phyloP scores from a whole-genome alignment of 2,888 invertebrate genomes.

The Hyles lineata region DNA sequence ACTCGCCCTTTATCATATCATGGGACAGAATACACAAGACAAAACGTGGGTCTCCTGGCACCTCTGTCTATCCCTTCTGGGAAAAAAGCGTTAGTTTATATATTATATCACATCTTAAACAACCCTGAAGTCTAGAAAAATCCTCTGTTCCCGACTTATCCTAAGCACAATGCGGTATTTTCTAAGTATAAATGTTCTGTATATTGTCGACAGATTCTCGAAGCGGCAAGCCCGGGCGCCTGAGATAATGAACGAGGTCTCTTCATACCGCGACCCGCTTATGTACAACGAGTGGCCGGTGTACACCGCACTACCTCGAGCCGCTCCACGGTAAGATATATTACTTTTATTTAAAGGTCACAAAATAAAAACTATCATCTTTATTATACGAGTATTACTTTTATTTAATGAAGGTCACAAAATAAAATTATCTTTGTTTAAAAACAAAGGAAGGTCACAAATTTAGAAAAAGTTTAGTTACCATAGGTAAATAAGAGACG shows the following conservation, averaged over 20 bases:
- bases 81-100: no score
- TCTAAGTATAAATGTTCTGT: background rate
- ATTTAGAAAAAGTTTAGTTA: no score
- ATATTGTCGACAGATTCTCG: conserved; percentile 86
- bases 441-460: no score
- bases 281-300: conserved; percentile 93
- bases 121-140: no score
- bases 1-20: no score
- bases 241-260: conserved; percentile 94
- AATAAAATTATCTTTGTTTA: background rate
- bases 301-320: conserved; percentile 77
- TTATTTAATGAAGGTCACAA: conserved; percentile 7
- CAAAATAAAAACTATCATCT: background rate
- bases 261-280: conserved; percentile 92
- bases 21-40: no score
- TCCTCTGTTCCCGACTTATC: no score
- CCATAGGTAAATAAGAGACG: no score
- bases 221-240: conserved; percentile 94
- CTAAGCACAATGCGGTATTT: no score
- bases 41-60: no score
- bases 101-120: no score
- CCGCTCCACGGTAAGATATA: conserved; percentile 80
- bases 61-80: no score
- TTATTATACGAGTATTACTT: conserved; percentile 29
- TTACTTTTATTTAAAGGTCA: conserved; percentile 31